Conservation (phyloP, 2,888 invertebrate genomes). For the Lumbricus terrestris region DNA sequence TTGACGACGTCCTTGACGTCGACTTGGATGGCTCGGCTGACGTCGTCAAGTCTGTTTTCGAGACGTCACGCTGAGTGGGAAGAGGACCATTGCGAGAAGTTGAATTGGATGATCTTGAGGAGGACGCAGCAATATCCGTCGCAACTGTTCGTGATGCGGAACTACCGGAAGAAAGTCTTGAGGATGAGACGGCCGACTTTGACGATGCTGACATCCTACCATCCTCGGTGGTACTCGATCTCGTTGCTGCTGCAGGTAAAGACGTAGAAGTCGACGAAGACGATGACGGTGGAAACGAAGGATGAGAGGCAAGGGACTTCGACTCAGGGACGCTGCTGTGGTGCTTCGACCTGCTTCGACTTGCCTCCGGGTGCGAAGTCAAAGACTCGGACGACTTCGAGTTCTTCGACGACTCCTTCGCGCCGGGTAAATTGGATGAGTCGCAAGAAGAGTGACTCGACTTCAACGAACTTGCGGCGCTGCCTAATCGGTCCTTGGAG, state of each 20-base stretch:
- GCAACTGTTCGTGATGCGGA: background rate
- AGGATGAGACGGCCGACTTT: background rate
- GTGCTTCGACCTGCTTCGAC: background rate
- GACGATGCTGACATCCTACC: background rate
- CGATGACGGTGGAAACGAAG: background rate
- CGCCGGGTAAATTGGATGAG: background rate
- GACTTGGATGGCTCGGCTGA: background rate
- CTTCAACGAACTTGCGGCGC: background rate
- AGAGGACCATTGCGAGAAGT: background rate
- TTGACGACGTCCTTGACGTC: background rate
- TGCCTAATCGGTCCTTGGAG: background rate
- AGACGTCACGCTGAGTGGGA: background rate
- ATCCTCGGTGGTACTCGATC: background rate
- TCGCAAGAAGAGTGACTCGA: background rate
- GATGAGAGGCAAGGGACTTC: background rate
- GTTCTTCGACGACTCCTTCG: background rate
- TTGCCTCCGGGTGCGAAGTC: background rate
- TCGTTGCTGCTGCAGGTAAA: background rate
- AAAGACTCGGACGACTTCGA: background rate
- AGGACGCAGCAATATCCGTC: background rate
- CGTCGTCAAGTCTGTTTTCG: background rate
- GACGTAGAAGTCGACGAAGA: background rate
- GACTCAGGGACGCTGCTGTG: background rate
- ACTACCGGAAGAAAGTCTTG: background rate
- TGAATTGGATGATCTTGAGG: background rate